Base-by-base conservation (phyloP, 2,888 invertebrate genomes). In the Anagyrus pseudococci region DNA sequence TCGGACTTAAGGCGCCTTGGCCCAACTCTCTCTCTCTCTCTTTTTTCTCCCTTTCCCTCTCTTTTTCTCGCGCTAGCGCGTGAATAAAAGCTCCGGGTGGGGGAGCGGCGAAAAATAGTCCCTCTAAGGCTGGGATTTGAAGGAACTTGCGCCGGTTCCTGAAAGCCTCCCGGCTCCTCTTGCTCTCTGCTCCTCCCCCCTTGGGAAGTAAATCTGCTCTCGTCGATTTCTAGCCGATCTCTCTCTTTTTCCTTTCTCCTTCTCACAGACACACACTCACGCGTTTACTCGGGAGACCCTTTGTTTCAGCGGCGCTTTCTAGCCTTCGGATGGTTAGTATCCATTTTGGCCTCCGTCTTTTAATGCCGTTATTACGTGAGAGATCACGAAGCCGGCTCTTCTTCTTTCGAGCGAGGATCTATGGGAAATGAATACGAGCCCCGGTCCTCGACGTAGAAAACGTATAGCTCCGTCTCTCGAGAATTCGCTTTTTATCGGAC, bases 1-100 rank as follows among this genome's bases (percentile, higher is more conserved):
- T 75, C 77, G 75, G 75, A 76, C 76, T 79, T 79, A 77, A 78
- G 75, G 72, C 73, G 68, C 48, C 59, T 67, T 57, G 49, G 40
- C 58, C 55, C 49, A 55, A 50, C 26, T 25, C 26, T n/a, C 25
- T 33, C 23, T 23, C 46, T 8, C 1, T 26, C 40, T 22, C 19
- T 40, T 37, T 3, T 15, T 17, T n/a, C 40, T 37, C 29, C 37
- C 33, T 46, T 19, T 44, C 20, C n/a, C 20, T 15, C 25, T 29
- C 25, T 40, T 37, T 37, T 37, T 15, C 15, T 37, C 29, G 33
- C 33, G 8, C 33, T 2, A 2, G 8, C 19, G 44, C 22, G 43
- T n/a, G 41, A 52, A 52, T 41, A 48, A 59, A 49, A 48, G 44
- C 44, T n/a, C 37, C 49, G 37, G 2, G 13, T 56, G 25, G 41